These are phyloP conservation scores for Sturnira hondurensis DNA, from an alignment of 2,113 vertebrate species.

Conservation along the genomic window DNA sequence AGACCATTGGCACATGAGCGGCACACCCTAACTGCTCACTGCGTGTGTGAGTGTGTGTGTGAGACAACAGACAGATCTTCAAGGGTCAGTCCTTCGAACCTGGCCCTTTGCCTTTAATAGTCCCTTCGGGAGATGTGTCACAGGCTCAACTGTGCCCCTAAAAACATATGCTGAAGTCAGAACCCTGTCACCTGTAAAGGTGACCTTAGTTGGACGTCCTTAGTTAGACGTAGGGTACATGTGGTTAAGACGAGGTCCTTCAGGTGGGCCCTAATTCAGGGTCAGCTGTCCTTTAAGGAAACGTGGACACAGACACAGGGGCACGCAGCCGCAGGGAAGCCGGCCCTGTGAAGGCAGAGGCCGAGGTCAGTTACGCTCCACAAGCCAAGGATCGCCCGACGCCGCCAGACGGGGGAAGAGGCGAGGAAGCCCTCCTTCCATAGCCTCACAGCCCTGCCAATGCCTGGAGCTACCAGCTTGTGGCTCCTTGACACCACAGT, in stretches of 20 bases:
- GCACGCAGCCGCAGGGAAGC: background rate
- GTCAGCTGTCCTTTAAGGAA: background rate
- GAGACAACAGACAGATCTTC: background rate
- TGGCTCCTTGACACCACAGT: background rate
- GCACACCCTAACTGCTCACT: accelerated
- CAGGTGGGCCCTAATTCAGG: background rate
- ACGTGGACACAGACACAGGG: background rate
- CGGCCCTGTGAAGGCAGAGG: background rate
- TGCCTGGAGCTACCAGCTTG: background rate
- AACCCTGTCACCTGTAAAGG: background rate
- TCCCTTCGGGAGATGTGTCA: background rate
- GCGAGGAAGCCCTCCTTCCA: background rate
- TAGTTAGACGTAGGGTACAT: background rate
- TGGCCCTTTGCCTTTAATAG: background rate
- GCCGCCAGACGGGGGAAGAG: background rate
- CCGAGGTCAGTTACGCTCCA: background rate
- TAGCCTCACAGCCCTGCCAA: background rate
- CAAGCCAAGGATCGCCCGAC: background rate
- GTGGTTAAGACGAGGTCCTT: background rate
- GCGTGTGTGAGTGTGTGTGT: accelerated
- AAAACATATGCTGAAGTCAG: background rate
- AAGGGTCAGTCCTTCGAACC: background rate
- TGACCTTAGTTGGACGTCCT: background rate
- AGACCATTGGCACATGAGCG: background rate
- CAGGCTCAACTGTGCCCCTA: background rate